Evolutionary conservation across 2,113 vertebrate genomes (phyloP), one percentile per base, ranked within the genome.

Genomic region (Pachypanchax playfairii): DNA sequence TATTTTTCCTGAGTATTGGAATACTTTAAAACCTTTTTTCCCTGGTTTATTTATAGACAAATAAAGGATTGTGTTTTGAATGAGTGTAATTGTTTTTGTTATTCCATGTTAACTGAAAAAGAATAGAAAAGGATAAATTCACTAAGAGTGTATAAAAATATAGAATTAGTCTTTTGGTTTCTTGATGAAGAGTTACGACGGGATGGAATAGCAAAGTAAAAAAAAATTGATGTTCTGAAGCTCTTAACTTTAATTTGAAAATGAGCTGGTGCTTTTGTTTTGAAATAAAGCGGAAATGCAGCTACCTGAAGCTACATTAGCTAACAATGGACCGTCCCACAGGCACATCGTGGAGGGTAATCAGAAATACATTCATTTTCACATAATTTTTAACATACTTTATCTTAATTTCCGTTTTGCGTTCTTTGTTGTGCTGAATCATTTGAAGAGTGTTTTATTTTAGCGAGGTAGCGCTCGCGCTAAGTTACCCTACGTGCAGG

Each of bases 21-120:
- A n/a, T 46, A 22, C 31, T 53, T 75, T 53, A 43, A 28, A 42
- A 6, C 20, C 3, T 57, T 77, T 76, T 36, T 54, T 25, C n/a
- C n/a, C 44, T 82, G 54, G 35, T 70, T 84, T 79, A 84, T 86
- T 88, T 85, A 83, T 81, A 59, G 50, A 73, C 33, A 70, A 88
- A 89, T 88, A 88, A 70, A 55, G 13, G 7, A 73, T 31, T 74
- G 31, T 68, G 41, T 75, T 83, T 80, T 78, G 39, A 79, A 73
- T n/a, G n/a, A 18, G 35, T 13, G 4, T 21, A 13, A 14, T 68
- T 66, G 8, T 38, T 57, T 57, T 54, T 56, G 15, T 55, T 9
- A 35, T 28, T 1, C 21, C 7, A 14, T 25, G 12, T 24, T n/a
- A n/a, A n/a, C n/a, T n/a, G n/a, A n/a, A n/a, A n/a, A n/a, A n/a